These are phyloP conservation scores for Maniola hyperantus DNA, from an alignment of 2,888 invertebrate genomes.

Conservation along the genomic window DNA sequence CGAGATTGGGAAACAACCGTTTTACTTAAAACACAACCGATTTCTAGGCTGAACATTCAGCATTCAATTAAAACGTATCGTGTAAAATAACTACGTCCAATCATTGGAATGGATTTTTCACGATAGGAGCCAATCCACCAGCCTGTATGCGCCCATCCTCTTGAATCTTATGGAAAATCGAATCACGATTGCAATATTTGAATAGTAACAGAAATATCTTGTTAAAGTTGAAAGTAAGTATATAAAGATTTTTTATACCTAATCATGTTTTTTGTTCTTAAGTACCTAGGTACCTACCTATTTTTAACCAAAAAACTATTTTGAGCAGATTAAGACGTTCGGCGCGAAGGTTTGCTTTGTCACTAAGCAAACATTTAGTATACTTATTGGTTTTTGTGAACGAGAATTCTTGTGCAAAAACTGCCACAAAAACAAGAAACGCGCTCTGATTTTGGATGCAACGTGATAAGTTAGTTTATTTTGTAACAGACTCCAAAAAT, in stretches of 20 bases:
- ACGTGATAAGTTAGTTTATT: conserved; percentile 80
- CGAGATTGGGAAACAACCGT: conserved; percentile 24
- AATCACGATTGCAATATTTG: background rate
- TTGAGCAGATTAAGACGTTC: conserved; percentile 45
- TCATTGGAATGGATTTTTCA: too few species aligned
- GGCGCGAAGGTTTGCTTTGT: conserved; percentile 59
- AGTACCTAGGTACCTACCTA: conserved; percentile 38
- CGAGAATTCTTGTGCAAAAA: conserved; percentile 71
- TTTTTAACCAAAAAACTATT: conserved; percentile 39
- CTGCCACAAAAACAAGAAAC: conserved; percentile 67
- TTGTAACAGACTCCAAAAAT: conserved; percentile 59
- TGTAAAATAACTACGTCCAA: too few species aligned
- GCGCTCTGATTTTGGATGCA: conserved; percentile 57
- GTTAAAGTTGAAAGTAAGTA: background rate
- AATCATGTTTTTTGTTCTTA: conserved; percentile 36
- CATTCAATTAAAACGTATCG: background rate
- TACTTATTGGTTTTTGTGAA: conserved; percentile 60
- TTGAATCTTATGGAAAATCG: background rate
- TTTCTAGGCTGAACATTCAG: background rate
- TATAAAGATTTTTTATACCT: conserved; percentile 18
- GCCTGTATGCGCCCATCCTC: too few species aligned
- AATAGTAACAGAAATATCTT: background rate
- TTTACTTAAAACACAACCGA: conserved; percentile 16
- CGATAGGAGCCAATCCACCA: too few species aligned
- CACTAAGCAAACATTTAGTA: conserved; percentile 72